phyloP scores from a whole-genome alignment of 2,113 vertebrate species.

The human region GRCh38 chr18:52759501-52760000 shows the following conservation, averaged over 20 bases:
- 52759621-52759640: neutral
- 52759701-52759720: neutral
- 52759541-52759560: neutral
- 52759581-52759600: constrained; percentile 16
- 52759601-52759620: neutral
- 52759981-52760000: neutral
- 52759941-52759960: neutral
- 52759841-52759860: neutral
- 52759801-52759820: neutral
- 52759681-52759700: constrained; percentile 7
- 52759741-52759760: neutral
- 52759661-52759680: neutral
- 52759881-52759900: neutral
- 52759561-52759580: neutral
- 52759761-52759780: too few relatives aligned
- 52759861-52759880: neutral
- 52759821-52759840: neutral
- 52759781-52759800: neutral
- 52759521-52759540: neutral
- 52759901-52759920: neutral
- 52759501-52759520: constrained; percentile 21
- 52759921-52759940: neutral
- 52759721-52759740: neutral
- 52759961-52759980: neutral
- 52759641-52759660: neutral